These are phyloP conservation scores for Camponotus pennsylvanicus DNA, from an alignment of 1,140 invertebrate species.

Conservation along the genomic window DNA sequence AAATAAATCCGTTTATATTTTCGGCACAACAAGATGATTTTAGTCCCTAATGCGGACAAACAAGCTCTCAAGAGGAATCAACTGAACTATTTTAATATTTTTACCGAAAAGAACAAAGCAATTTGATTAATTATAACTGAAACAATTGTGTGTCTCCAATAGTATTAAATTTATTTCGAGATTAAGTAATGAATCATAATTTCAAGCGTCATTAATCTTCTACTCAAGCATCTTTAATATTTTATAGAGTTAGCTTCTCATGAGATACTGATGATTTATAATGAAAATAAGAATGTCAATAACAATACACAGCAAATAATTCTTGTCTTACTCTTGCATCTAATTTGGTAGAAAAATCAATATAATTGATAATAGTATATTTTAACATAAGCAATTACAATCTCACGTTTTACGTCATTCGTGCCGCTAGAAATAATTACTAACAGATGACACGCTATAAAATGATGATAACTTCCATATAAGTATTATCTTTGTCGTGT, in stretches of 20 bases:
- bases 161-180: not conserved
- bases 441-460: not conserved
- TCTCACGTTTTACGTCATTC: not conserved
- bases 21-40: not conserved
- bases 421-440: not conserved
- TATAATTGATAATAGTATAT: not conserved
- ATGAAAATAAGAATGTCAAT: too few species aligned
- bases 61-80: conserved; percentile 10
- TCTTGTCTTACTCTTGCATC: too few species aligned
- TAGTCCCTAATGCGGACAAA: not conserved
- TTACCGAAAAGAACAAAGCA: not conserved
- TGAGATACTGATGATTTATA: too few species aligned
- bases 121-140: conserved; percentile 14
- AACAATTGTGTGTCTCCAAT: not conserved
- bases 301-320: too few species aligned
- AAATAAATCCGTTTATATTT: conserved; percentile 1
- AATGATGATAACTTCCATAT: not conserved
- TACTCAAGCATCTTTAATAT: not conserved
- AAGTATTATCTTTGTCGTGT: not conserved
- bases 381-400: not conserved
- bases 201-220: not conserved
- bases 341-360: not conserved
- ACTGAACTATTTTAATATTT: conserved; percentile 5
- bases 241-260: not conserved
- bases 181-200: not conserved